Conservation (phyloP, 2,113 vertebrate genomes). For the Lasiurus borealis region DNA sequence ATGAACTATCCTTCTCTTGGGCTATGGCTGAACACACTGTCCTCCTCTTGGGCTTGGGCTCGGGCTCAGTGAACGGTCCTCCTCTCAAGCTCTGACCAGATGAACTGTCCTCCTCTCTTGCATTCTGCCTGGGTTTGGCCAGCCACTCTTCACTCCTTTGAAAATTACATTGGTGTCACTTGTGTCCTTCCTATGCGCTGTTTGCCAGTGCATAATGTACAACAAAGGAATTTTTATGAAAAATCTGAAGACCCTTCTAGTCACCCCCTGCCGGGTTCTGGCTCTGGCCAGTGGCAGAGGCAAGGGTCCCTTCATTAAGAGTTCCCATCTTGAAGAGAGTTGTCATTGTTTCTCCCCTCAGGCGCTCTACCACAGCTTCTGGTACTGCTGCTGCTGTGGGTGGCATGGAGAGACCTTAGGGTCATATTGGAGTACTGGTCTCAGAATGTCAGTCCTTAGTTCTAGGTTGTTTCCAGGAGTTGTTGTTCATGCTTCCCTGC, state of each 20-base stretch:
- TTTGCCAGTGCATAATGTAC: background rate
- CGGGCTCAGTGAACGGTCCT: no score
- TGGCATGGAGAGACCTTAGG: slow-evolving; percentile 90
- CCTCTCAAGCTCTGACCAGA: no score
- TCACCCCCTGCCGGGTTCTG: background rate
- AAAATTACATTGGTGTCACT: background rate
- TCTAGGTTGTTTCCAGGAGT: slow-evolving; percentile 86
- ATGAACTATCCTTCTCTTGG: no score
- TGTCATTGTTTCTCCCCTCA: slow-evolving; percentile 89
- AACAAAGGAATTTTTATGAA: background rate
- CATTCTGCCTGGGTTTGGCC: no score
- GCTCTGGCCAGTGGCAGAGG: background rate
- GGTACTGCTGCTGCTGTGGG: slow-evolving; percentile 84
- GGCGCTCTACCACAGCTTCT: slow-evolving; percentile 67
- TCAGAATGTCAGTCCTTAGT: slow-evolving; percentile 88
- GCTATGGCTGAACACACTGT: no score
- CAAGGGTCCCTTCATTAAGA: slow-evolving; percentile 71
- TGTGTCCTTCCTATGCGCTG: background rate
- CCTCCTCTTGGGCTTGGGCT: no score
- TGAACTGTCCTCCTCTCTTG: no score
- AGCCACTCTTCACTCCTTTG: no score
- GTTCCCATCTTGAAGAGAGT: slow-evolving; percentile 89
- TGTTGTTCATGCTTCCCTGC: slow-evolving; percentile 78
- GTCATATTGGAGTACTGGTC: slow-evolving; percentile 85
- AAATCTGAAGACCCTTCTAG: background rate